Conservation (phyloP, 2,888 invertebrate species). For the Craniophora ligustri region DNA sequence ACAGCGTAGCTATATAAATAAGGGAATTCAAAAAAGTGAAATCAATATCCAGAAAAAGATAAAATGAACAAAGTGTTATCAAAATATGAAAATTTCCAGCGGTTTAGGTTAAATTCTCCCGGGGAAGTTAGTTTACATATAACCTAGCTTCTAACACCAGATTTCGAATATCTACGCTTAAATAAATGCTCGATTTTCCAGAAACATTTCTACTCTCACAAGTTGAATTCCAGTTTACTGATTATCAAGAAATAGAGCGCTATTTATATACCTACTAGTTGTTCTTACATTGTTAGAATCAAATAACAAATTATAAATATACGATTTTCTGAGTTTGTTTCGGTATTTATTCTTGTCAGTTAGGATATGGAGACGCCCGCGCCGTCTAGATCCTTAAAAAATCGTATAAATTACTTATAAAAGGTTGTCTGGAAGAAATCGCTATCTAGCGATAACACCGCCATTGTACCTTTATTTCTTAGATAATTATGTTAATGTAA, state of each 20-base stretch:
- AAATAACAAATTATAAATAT: too few relatives aligned
- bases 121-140: conserved; percentile 14
- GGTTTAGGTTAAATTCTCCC: conserved; percentile 15
- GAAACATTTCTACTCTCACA: neutral
- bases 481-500: too few relatives aligned
- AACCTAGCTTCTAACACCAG: neutral
- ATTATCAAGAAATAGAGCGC: neutral
- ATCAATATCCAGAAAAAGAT: conserved; percentile 22
- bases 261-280: neutral
- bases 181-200: neutral
- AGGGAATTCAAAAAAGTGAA: conserved; percentile 10
- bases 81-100: conserved; percentile 14
- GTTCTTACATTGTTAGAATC: too few relatives aligned
- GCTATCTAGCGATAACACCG: too few relatives aligned
- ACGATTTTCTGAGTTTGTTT: too few relatives aligned
- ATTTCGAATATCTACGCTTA: conserved; percentile 6
- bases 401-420: too few relatives aligned
- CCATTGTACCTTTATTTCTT: too few relatives aligned
- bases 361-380: too few relatives aligned
- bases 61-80: conserved; percentile 14
- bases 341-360: too few relatives aligned
- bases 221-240: neutral
- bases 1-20: too few relatives aligned
- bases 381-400: too few relatives aligned
- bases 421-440: too few relatives aligned